phyloP scores from a whole-genome alignment of 2,113 vertebrate species.

The Coracopsis vasa region DNA sequence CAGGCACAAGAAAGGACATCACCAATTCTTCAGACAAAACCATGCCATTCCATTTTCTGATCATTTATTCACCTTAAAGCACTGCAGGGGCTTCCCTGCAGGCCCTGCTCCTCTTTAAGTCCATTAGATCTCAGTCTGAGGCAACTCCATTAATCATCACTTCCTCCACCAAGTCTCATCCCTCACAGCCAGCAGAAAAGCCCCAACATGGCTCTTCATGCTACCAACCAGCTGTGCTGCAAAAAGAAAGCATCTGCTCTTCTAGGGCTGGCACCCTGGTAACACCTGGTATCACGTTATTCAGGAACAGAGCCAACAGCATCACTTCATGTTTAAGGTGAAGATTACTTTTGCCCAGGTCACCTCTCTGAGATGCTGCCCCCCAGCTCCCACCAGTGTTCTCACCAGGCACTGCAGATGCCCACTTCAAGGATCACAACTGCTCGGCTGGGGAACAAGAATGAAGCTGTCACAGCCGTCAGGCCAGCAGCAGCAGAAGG shows the following conservation, averaged over 20 bases:
- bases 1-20: not conserved
- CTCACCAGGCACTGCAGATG: not conserved
- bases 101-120: not conserved
- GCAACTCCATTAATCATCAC: not conserved
- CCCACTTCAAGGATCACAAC: not conserved
- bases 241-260: not conserved
- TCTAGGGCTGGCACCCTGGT: not conserved
- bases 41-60: not conserved
- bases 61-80: not conserved
- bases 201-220: rapidly evolving
- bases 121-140: not conserved
- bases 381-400: rapidly evolving
- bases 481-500: not conserved
- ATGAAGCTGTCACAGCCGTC: not conserved
- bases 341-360: not conserved
- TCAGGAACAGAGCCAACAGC: not conserved
- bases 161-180: not conserved
- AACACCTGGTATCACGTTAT: not conserved
- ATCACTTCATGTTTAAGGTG: not conserved
- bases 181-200: not conserved
- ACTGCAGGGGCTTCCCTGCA: not conserved
- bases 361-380: rapidly evolving
- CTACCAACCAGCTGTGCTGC: not conserved
- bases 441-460: not conserved
- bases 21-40: not conserved